Percentiles rank a stretch among this genome's conserved stretches.
These are phyloP conservation scores for Drosophila rufa DNA, from an alignment of 1,140 invertebrate species.

Conservation along the genomic window DNA sequence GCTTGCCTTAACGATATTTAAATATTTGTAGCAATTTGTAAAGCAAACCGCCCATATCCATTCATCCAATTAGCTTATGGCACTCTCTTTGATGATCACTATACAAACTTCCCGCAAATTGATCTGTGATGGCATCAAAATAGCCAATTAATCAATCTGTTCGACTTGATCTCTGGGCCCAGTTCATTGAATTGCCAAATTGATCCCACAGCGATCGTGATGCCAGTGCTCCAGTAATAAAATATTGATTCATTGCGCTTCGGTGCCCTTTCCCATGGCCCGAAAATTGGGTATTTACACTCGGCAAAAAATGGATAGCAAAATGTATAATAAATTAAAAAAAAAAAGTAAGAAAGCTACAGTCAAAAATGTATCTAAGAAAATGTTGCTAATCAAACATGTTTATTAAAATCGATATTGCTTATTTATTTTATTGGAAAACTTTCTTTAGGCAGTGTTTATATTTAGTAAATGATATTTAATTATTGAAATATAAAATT, in stretches of 20 bases:
- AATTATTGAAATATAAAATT: too few relatives aligned
- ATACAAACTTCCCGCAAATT: conserved; percentile 16
- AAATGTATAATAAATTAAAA: too few relatives aligned
- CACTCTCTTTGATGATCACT: not conserved
- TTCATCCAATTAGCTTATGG: not conserved
- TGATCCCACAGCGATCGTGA: conserved; percentile 29
- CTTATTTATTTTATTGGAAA: too few relatives aligned
- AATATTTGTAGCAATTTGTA: not conserved
- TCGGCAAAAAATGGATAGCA: not conserved
- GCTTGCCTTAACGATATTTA: not conserved
- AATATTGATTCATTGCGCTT: conserved; percentile 22
- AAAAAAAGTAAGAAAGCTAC: not conserved
- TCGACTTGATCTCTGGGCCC: conserved; percentile 7
- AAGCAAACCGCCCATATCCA: not conserved
- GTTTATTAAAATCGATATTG: too few relatives aligned
- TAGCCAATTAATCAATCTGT: conserved; percentile 35
- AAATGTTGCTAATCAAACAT: too few relatives aligned
- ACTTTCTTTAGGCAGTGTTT: too few relatives aligned
- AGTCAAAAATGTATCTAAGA: too few relatives aligned
- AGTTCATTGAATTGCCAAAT: conserved; percentile 34
- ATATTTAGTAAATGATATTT: too few relatives aligned
- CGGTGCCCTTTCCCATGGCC: conserved; percentile 47
- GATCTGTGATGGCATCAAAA: conserved; percentile 25
- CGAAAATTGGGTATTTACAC: conserved; percentile 3
- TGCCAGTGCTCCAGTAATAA: conserved; percentile 25